Evolutionary conservation across 2,113 vertebrate genomes (phyloP).

Genomic region (Acrocephalus arundinaceus): DNA sequence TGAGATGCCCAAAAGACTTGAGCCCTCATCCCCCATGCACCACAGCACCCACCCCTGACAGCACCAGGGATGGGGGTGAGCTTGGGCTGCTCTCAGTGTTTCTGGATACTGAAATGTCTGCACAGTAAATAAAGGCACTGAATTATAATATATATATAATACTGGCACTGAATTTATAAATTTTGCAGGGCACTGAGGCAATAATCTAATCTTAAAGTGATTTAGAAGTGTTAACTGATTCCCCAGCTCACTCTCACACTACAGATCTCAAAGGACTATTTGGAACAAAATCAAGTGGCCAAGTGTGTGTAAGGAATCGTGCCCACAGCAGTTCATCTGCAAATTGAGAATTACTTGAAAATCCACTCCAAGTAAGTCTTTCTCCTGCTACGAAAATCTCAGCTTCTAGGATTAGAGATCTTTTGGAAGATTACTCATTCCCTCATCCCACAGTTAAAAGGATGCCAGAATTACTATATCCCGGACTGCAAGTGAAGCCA

Average conservation of each 20-base stretch:
- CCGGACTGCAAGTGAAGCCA: background rate
- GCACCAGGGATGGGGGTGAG: background rate
- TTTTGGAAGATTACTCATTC: background rate
- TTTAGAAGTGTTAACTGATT: background rate
- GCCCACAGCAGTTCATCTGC: background rate
- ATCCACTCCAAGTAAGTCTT: background rate
- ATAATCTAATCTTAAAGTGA: background rate
- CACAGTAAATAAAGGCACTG: background rate
- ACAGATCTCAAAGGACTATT: background rate
- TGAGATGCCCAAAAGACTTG: background rate
- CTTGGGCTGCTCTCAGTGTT: background rate
- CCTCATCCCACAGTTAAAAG: background rate
- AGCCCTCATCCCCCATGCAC: background rate
- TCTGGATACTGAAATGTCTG: accelerated
- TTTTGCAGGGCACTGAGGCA: background rate
- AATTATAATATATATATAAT: background rate
- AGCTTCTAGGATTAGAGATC: background rate
- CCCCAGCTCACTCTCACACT: background rate
- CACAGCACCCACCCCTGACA: background rate
- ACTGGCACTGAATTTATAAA: background rate
- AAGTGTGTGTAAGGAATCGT: accelerated
- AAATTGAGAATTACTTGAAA: constrained; percentile 1
- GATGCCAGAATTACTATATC: background rate
- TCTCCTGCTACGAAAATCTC: background rate
- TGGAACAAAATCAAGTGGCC: background rate